Evolutionary conservation across 2,888 invertebrate genomes (phyloP), one percentile per base, ranked within the genome.

Genomic region (Stenodema calcarata): DNA sequence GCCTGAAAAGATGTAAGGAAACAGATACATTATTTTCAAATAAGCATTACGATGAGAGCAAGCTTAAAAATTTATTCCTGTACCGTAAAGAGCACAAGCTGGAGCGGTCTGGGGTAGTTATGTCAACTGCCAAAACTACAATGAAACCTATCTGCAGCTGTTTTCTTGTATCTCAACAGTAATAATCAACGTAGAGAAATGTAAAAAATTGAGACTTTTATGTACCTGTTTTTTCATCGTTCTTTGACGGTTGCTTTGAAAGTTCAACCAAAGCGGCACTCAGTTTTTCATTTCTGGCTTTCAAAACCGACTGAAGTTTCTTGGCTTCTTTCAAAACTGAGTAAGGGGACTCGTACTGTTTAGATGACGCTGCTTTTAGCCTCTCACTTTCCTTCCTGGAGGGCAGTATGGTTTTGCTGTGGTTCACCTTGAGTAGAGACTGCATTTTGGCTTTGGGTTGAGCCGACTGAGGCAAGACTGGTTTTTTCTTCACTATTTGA

Each of bases 371-470:
- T 6, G 73, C 84, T 73, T 73, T 84, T 2, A 73, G 47, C 18
- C 73, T 50, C 16, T 84, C 84, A 28, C 73, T 73, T 30, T 84
- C 84, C 41, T 84, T 84, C 14, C 44, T 35, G 18, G 69, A 1
- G 0, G 35, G 30, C 12, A 27, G 44, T 0, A 42, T 44, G 27
- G 7, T 78, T 4, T 23, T 23, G 44, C 16, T 42, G 78, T n/a
- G 16, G 35, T 80, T 81, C 44, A 70, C 44, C 73, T 86, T 86
- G 12, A 86, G 62, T 23, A 86, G 47, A 16, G 86, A 86, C 50
- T 78, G 44, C 86, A 81, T 86, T 75, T 86, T 86, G 4, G n/a
- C 18, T 28, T 73, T 73, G 0, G 84, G 75, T 11, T 70, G 82
- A 11, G n/a, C 50, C 14, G 23, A n/a, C 6, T 42, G 78, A 23